Evolutionary conservation across 1,140 invertebrate genomes (phyloP), one percentile per base, ranked within the genome.

Genomic region (Maconellicoccus hirsutus): DNA sequence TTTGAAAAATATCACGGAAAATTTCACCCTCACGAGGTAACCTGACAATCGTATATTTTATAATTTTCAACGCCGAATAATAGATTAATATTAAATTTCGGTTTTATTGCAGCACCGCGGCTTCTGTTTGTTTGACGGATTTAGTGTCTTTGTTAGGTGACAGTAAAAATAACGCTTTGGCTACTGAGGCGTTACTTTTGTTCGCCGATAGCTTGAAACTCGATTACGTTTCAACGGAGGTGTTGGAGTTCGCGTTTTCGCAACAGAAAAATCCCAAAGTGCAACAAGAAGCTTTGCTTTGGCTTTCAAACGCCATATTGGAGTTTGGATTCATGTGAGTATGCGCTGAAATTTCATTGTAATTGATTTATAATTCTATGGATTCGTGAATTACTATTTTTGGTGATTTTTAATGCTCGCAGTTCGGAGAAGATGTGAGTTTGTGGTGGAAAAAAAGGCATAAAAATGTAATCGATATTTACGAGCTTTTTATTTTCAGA

Each of bases 231-330:
- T 82, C 88, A 7, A 83, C 83, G 59, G 85, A 89, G 77, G 86
- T 89, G 3, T 76, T 91, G 0, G 82, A 84, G 6, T 89, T 86
- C 78, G 88, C 90, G 0, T 92, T 94, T 78, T 87, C 78, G 66
- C 85, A 77, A 1, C 91, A 94, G 78, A 95, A 94, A 79, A 96
- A 90, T 78, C 94, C 94, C 0, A 95, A 94, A 78, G 91, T 94
- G 38, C 91, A 94, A 75, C 86, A 90, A 14, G 92, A 95, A 79
- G 83, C 90, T 69, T 82, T 95, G 19, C 81, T 85, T 27, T 95
- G 93, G 92, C 80, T 94, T 33, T 81, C 86, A 2, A 84, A 82
- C 52, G 87, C 90, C 21, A 83, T 96, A 0, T 85, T 86, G 73
- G 92, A 94, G 76, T 96, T 96, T 84, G 93, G 94, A 26, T 86